Conservation (phyloP, 1,140 invertebrate genomes). For the Spodoptera litura region DNA sequence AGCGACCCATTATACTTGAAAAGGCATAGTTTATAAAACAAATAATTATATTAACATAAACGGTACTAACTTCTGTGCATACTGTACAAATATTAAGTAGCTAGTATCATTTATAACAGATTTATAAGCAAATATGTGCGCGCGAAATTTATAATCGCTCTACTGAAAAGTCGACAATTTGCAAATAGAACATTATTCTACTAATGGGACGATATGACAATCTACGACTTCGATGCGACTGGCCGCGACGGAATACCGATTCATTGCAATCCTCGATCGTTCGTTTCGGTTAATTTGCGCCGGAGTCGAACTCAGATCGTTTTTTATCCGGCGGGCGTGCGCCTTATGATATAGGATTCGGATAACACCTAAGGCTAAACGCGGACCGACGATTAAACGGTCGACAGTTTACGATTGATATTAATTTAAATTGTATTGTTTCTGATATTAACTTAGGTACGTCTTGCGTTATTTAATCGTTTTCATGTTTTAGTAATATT, state of each 20-base stretch:
- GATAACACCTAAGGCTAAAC: constrained; percentile 40
- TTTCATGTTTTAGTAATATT: not conserved
- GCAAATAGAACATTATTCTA: no score
- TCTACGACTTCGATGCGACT: not conserved
- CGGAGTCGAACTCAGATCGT: constrained; percentile 5
- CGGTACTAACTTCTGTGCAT: no score
- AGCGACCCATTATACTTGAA: no score
- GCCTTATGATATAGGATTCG: constrained; percentile 37
- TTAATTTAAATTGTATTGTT: constrained; percentile 31
- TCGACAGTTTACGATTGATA: constrained; percentile 34
- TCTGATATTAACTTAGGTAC: constrained; percentile 10
- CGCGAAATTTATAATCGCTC: no score
- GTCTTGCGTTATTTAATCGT: constrained; percentile 4
- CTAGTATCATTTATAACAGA: no score
- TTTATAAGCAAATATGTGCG: no score
- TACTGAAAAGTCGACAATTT: no score
- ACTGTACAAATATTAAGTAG: no score
- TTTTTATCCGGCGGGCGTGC: constrained; percentile 33
- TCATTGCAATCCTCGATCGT: constrained; percentile 21
- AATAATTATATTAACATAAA: no score
- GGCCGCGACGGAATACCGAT: not conserved
- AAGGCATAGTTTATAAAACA: no score
- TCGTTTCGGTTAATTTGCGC: constrained; percentile 39
- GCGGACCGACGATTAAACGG: constrained; percentile 19
- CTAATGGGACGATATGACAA: no score